phyloP scores from a whole-genome alignment of 2,113 vertebrate species.

The Rhineura floridana region DNA sequence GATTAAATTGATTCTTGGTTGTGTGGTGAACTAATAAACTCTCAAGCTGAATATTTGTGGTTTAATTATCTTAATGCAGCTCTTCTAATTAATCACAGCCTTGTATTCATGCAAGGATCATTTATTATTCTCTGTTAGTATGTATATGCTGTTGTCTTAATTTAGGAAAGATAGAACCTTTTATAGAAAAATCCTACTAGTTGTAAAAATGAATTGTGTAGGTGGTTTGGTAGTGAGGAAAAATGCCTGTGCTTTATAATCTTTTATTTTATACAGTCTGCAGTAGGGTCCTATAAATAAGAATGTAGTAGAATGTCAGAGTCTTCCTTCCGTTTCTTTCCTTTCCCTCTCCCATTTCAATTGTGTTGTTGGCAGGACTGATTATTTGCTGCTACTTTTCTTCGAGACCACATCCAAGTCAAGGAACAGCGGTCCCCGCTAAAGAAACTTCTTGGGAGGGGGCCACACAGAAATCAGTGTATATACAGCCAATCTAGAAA shows the following conservation, averaged over 20 bases:
- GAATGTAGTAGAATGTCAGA: neutral
- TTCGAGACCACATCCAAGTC: neutral
- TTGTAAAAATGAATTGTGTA: neutral
- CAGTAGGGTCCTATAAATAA: neutral
- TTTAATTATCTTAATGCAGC: constrained; percentile 4
- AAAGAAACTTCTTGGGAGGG: neutral
- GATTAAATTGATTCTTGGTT: constrained; percentile 11
- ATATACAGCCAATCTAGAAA: neutral
- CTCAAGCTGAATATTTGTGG: neutral
- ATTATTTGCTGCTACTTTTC: neutral
- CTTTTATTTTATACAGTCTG: neutral
- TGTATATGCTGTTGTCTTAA: neutral
- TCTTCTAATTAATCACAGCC: constrained; percentile 7
- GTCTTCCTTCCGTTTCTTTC: neutral
- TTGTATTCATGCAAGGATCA: neutral
- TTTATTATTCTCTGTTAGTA: constrained; percentile 9
- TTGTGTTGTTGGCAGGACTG: neutral
- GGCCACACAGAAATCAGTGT: neutral
- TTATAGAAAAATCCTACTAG: neutral
- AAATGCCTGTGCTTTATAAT: neutral
- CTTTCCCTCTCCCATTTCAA: neutral
- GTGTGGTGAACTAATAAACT: constrained; percentile 3
- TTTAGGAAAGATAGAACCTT: neutral
- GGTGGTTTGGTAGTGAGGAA: neutral
- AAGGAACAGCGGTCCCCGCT: neutral